Conservation (phyloP, 2,888 invertebrate species). For the Sesia apiformis region DNA sequence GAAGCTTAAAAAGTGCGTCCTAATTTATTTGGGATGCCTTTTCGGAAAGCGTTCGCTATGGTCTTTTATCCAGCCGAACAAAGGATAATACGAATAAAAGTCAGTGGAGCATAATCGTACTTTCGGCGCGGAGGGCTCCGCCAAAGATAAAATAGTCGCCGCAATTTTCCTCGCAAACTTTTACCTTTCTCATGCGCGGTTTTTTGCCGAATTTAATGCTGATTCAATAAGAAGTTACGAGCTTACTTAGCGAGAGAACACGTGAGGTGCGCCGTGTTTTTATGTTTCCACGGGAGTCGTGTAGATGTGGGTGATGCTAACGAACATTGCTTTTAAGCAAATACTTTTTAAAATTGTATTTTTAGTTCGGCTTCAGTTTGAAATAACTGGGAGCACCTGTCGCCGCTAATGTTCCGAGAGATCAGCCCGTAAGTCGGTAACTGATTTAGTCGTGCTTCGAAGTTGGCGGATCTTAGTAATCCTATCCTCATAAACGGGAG, state of each 20-base stretch:
- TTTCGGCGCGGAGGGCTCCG: constrained; percentile 40
- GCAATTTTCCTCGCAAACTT: constrained; percentile 49
- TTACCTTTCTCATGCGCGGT: constrained; percentile 36
- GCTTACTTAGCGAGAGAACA: constrained; percentile 29
- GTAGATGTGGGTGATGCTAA: constrained; percentile 1
- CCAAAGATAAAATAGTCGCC: constrained; percentile 53
- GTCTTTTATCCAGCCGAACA: constrained; percentile 58
- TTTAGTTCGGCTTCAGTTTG: not conserved
- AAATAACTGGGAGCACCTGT: constrained; percentile 12
- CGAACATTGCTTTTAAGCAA: not conserved
- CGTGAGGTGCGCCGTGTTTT: constrained; percentile 8
- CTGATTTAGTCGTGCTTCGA: constrained; percentile 14
- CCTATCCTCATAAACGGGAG: constrained; percentile 52
- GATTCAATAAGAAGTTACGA: constrained; percentile 56
- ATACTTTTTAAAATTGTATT: not conserved
- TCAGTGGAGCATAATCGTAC: constrained; percentile 59
- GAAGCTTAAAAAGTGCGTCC: constrained; percentile 49
- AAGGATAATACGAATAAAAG: constrained; percentile 63
- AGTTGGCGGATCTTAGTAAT: constrained; percentile 38
- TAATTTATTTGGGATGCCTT: constrained; percentile 58
- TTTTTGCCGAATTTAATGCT: constrained; percentile 45
- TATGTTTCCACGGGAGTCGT: constrained; percentile 22
- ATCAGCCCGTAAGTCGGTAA: constrained; percentile 24
- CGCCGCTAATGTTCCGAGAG: constrained; percentile 22
- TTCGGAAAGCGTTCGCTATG: constrained; percentile 48